Base-by-base conservation (phyloP, 92 coral and sea anemone species). In the Virgularia gustaviana region DNA sequence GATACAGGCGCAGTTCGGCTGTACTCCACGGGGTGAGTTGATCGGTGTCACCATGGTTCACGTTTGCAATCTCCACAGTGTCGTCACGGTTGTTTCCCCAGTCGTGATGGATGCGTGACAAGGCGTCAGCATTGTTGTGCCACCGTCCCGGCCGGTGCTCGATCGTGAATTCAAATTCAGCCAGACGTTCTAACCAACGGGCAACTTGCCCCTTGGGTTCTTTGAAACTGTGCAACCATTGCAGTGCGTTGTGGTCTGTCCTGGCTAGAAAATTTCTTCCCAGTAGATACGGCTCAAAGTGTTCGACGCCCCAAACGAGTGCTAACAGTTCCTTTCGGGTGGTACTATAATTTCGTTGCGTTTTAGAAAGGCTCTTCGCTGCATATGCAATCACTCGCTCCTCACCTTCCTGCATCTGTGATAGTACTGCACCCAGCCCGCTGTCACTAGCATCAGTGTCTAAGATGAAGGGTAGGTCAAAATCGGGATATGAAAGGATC, bases 221-320 rank as follows among this genome's bases (percentile, higher is more conserved):
- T 12, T 81, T 85, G 25, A 75, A 79, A 22, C 71, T 71, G 11
- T 16, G 70, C 56, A 85, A 49, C 57, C 75, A 52, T 30, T 41
- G 81, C 49, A 85, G 54, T 2, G 89, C 85, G 39, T 85, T 85
- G 71, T 84, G 81, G 78, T 75, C 88, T 6, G 88, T 83, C 63
- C 78, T 51, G n/a, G 71, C 81, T 34, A 51, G 64, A 32, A 85
- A 83, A 77, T 41, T 57, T 13, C 79, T 79, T 19, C 83, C 81
- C 63, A 87, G 30, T 39, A 87, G 75, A 63, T 87, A 85, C 25
- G 61, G 78, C 28, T 78, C 67, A 61, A 81, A 85, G 35, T 85
- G 83, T 57, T 81, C 86, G 20, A 63, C 20, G 29, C 49, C 70
- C 47, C 49, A 63, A 3, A 63, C 70, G 19, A 63, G 39, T 22